Base-by-base conservation (phyloP, 2,888 invertebrate species). In the Xestia c-nigrum region DNA sequence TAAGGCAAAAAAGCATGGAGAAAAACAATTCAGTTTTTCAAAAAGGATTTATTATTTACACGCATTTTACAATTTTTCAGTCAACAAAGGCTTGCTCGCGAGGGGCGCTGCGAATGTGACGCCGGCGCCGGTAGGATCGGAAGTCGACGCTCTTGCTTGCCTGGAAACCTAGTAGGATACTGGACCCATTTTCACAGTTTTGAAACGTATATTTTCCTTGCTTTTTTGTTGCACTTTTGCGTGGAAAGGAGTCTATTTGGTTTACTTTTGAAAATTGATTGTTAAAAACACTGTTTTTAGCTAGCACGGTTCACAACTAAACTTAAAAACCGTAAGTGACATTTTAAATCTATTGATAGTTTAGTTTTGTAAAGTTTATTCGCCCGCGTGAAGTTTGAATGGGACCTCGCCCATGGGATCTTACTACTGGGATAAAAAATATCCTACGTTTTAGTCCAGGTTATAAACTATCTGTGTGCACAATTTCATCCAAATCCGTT, bases 21-120 rank as follows among this genome's bases (percentile, higher is more conserved):
- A 31, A 78, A 67, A 70, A 70, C 74, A 78, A 75, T 81, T 76
- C 59, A 86, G 78, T 80, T 82, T 78, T 72, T n/a, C 38, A 67
- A 82, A 83, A 83, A 77, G 80, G 80, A 85, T 88, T 88, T 89
- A 90, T 88, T 88, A 89, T 90, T 89, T 89, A 86, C 86, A 88
- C 87, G 83, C 81, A 86, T 88, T 91, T 88, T 83, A 88, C 85
- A 87, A 89, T 87, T 86, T 86, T 90, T 86, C 85, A 84, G 72
- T 81, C 87, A 88, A 88, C 88, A 88, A 90, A 88, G 84, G 77
- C 73, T 74, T 78, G 81, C 70, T 82, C 84, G 84, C 81, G 78
- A 68, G 67, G 63, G 78, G 78, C 71, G 72, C 75, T 61, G 85
- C 87, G 91, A 90, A 89, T 71, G 87, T 88, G 85, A 89, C 87